Base-by-base conservation (phyloP, 2,888 invertebrate genomes). In the Drosophila histrio region DNA sequence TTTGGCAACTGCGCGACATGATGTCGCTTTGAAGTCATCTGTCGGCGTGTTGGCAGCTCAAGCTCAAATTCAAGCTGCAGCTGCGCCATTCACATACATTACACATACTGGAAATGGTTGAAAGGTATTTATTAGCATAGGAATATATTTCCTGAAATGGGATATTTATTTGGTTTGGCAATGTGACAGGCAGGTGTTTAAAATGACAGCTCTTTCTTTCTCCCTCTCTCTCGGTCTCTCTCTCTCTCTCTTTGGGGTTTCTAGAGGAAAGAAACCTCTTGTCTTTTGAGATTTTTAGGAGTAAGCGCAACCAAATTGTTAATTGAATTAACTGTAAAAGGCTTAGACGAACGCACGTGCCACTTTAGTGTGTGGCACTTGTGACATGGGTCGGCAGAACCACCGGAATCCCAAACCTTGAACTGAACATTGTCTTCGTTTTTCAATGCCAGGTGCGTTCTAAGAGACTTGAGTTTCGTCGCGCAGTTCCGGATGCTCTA, bases 41-140 rank as follows among this genome's bases (percentile, higher is more conserved):
- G 28, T 19, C 44, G 13, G 15, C 28, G 39, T 13, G 39, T 19
- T 57, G 57, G 28, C 57, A 49, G 50, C 34, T 26, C 24, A 11
- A 9, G 21, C 32, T 32, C 4, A n/a, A 21, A 19, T 21, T 30
- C 13, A 32, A 32, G 8, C 46, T 19, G 7, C 13, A 17, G 11
- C 17, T 39, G 32, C 24, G 38, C 7, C 41, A 28, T 22, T 13
- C 34, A 50, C 38, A 38, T 41, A 52, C 57, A 75, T 56, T 58
- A 39, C 41, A 41, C 62, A 57, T 17, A 17, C 21, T 13, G 21
- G 39, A 69, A 66, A 58, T 56, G 44, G 28, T 38, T 64, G 64
- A 57, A 79, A 79, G 76, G 79, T 72, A 77, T 80, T 88, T 80
- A 88, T 88, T 88, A 83, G 62, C 72, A 50, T 63, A 65, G 30